Evolutionary conservation across 2,113 vertebrate species (phyloP).

Genomic region (Heloderma charlesbogerti): DNA sequence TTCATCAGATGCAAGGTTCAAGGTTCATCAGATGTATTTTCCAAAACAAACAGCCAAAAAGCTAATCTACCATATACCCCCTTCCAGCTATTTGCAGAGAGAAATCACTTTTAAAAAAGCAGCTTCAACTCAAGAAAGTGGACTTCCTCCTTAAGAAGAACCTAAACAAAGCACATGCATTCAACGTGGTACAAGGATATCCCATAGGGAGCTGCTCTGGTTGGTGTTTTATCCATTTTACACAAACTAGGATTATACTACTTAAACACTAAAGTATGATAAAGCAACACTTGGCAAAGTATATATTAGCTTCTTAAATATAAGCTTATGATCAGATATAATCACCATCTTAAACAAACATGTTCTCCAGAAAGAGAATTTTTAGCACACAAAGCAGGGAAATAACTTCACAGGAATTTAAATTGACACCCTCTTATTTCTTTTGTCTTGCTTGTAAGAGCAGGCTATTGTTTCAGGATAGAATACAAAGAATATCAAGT

Average conservation of each 20-base stretch:
- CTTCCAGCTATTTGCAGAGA: slow-evolving; percentile 51
- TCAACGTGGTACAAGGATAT: slow-evolving; percentile 20
- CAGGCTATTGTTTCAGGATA: slow-evolving; percentile 34
- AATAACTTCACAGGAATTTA: slow-evolving; percentile 65
- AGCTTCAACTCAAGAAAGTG: slow-evolving; percentile 41
- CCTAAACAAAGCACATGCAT: neutral
- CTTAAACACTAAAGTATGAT: slow-evolving; percentile 55
- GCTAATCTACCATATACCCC: slow-evolving; percentile 55
- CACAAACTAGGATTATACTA: slow-evolving; percentile 64
- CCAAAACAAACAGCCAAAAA: slow-evolving; percentile 48
- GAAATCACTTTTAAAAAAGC: slow-evolving; percentile 33
- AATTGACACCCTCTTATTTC: slow-evolving; percentile 50
- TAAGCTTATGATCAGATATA: slow-evolving; percentile 75
- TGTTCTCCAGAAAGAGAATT: slow-evolving; percentile 60
- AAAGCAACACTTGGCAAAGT: slow-evolving; percentile 65
- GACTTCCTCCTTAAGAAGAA: slow-evolving; percentile 10
- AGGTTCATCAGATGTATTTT: slow-evolving; percentile 6
- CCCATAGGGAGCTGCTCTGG: slow-evolving; percentile 32
- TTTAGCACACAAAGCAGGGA: slow-evolving; percentile 51
- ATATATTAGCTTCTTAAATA: slow-evolving; percentile 72
- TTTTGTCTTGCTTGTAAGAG: slow-evolving; percentile 59
- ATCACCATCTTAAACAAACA: slow-evolving; percentile 71
- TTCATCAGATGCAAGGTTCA: neutral
- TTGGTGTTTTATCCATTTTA: slow-evolving; percentile 62
- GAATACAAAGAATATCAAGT: slow-evolving; percentile 52